phyloP scores from a whole-genome alignment of 1,140 invertebrate genomes.

The Calycopis cecrops region DNA sequence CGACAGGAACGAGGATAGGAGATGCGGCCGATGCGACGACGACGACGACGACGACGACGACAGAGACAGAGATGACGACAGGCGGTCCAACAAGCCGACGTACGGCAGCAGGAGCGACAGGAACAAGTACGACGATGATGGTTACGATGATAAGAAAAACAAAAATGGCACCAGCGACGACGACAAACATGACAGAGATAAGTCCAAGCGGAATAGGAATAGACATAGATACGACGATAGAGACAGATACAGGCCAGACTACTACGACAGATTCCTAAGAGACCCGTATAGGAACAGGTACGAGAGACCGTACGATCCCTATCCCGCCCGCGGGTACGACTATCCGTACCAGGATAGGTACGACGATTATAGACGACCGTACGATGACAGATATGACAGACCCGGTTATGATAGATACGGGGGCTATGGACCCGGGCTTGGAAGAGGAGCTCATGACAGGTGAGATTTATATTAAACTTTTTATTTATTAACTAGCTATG shows the following conservation, averaged over 20 bases:
- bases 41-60: constrained; percentile 43
- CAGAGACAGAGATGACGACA: constrained; percentile 46
- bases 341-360: constrained; percentile 52
- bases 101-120: constrained; percentile 40
- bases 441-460: constrained; percentile 61
- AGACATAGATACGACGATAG: constrained; percentile 58
- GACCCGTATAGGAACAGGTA: constrained; percentile 46
- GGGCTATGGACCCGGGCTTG: constrained; percentile 53
- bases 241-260: constrained; percentile 58
- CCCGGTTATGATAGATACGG: constrained; percentile 44
- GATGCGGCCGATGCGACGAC: constrained; percentile 60
- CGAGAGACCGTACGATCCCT: constrained; percentile 41
- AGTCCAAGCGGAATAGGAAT: constrained; percentile 46
- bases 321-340: constrained; percentile 41
- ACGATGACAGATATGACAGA: constrained; percentile 60
- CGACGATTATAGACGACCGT: constrained; percentile 57
- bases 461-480: constrained; percentile 29
- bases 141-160: constrained; percentile 45
- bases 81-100: constrained; percentile 42
- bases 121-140: constrained; percentile 45
- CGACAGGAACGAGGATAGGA: constrained; percentile 50
- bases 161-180: constrained; percentile 38
- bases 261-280: constrained; percentile 57
- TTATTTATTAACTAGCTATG: neutral
- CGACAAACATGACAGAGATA: constrained; percentile 39